A percentile compares a stretch with the other conserved stretches of the same genome.
These are phyloP conservation scores for Lumbricus terrestris DNA, from an alignment of 2,888 invertebrate species.

Conservation along the genomic window DNA sequence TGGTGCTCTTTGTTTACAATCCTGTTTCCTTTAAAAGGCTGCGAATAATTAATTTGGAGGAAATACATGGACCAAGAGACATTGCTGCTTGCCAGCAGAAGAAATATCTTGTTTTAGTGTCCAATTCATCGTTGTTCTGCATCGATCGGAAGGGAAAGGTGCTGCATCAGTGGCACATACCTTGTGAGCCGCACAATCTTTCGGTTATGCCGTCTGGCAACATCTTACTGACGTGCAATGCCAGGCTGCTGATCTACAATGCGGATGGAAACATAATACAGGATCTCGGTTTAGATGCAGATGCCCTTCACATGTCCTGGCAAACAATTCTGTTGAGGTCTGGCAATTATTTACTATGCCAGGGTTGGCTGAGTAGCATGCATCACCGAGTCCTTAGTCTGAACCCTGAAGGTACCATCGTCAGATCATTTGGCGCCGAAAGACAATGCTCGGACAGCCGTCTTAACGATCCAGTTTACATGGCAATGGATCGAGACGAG, in stretches of 20 bases:
- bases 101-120: neutral
- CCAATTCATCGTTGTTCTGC: neutral
- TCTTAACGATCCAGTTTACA: neutral
- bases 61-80: neutral
- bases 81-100: neutral
- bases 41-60: neutral
- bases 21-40: neutral
- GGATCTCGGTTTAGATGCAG: neutral
- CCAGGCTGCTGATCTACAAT: neutral
- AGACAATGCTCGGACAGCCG: neutral
- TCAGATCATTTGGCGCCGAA: neutral
- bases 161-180: neutral
- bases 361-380: neutral
- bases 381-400: neutral
- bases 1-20: neutral
- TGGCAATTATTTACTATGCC: slow-evolving; percentile 5
- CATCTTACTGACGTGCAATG: slow-evolving; percentile 5
- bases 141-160: neutral
- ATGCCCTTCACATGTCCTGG: neutral
- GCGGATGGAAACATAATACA: neutral
- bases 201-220: neutral
- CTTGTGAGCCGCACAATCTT: neutral
- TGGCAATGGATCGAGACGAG: neutral
- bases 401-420: neutral
- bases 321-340: neutral